Conservation (phyloP, 2,113 vertebrate genomes). For the Tauraco erythrolophus region DNA sequence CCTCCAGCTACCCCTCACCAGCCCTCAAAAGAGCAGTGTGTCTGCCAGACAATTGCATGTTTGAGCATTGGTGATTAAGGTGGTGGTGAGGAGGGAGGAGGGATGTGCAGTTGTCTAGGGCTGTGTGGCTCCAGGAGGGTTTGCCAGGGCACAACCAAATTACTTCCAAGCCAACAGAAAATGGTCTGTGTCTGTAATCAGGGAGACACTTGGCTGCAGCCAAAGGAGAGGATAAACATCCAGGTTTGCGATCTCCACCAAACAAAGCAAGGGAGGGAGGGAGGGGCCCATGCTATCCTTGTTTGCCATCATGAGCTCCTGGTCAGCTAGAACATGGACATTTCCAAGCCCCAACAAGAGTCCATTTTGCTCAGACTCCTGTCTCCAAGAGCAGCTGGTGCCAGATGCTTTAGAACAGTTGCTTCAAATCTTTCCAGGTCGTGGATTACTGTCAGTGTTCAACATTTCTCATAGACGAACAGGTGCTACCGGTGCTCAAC, state of each 20-base stretch:
- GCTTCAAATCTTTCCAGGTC: not conserved
- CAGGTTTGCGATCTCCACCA: not conserved
- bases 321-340: not conserved
- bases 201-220: not conserved
- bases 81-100: not conserved
- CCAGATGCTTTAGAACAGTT: not conserved
- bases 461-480: not conserved
- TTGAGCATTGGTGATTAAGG: not conserved
- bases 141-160: not conserved
- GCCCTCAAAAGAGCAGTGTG: not conserved
- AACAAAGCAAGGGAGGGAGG: not conserved
- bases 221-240: not conserved
- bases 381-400: not conserved
- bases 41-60: not conserved
- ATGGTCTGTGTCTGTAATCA: not conserved
- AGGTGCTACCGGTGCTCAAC: not conserved
- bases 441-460: not conserved
- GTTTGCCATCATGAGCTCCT: not conserved
- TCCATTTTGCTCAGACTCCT: not conserved
- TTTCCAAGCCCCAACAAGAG: not conserved
- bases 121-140: not conserved
- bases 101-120: not conserved
- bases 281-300: not conserved
- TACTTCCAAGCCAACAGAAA: not conserved
- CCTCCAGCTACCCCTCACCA: not conserved